Evolutionary conservation across 2,113 vertebrate species (phyloP).

Genomic region (Myiozetetes cayanensis): DNA sequence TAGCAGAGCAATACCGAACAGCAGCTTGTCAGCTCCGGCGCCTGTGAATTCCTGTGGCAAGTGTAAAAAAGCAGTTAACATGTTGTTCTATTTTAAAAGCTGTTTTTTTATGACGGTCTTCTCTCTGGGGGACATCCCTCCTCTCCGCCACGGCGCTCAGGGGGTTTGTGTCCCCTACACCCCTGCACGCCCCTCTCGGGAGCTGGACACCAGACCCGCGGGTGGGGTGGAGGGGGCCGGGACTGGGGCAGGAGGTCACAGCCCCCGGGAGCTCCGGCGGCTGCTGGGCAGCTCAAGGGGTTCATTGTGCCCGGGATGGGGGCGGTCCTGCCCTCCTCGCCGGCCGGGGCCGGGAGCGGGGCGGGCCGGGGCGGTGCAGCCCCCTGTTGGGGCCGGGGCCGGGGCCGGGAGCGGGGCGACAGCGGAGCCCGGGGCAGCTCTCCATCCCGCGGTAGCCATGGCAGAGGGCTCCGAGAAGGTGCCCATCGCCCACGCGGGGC

Average conservation of each 20-base stretch:
- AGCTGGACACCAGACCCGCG: neutral
- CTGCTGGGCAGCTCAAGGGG: neutral
- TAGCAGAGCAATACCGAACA: neutral
- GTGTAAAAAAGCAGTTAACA: neutral
- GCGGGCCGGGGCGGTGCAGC: constrained; percentile 19
- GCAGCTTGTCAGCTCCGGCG: neutral
- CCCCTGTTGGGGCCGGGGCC: neutral
- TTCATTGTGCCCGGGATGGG: neutral
- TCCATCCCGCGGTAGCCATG: constrained; percentile 64
- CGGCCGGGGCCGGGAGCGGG: neutral
- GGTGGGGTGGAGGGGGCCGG: rapidly evolving
- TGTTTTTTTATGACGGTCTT: neutral
- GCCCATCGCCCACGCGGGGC: constrained; percentile 75
- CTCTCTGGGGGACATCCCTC: neutral
- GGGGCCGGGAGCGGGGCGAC: neutral
- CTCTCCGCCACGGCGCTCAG: rapidly evolving
- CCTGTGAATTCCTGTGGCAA: neutral
- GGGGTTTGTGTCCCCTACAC: neutral
- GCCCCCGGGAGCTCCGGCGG: neutral
- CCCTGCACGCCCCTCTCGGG: neutral
- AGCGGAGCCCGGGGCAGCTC: neutral
- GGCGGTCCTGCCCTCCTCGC: neutral
- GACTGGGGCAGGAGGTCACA: neutral
- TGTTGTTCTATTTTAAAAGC: neutral
- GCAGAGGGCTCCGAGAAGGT: constrained; percentile 77